Conservation (phyloP, 2,888 invertebrate species). For the Tipula confusa region DNA sequence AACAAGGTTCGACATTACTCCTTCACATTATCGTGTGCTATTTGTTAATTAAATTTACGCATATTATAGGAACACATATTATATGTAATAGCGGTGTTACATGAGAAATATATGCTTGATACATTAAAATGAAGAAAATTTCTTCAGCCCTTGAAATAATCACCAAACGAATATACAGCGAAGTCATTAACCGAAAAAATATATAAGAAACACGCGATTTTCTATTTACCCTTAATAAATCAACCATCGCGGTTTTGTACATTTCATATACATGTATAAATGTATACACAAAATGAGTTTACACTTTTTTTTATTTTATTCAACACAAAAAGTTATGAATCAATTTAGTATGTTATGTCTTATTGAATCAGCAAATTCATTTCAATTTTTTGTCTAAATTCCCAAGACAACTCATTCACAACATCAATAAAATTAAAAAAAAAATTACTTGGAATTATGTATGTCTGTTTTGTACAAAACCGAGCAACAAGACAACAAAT, state of each 20-base stretch:
- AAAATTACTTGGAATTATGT: neutral
- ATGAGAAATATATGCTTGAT: neutral
- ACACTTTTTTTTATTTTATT: neutral
- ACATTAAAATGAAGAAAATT: neutral
- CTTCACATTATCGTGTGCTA: neutral
- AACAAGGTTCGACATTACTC: neutral
- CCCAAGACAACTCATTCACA: constrained; percentile 25
- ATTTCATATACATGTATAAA: neutral
- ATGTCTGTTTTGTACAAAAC: neutral
- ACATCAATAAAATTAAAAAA: neutral
- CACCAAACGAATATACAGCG: neutral
- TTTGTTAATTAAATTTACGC: neutral
- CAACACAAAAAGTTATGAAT: neutral
- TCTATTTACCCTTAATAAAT: constrained; percentile 1
- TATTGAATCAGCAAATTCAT: neutral
- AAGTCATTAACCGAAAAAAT: neutral
- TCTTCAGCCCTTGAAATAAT: constrained; percentile 5
- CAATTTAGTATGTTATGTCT: neutral
- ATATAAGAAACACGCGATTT: neutral
- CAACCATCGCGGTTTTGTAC: neutral
- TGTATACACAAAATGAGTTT: neutral
- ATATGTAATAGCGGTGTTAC: neutral
- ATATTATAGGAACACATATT: no score
- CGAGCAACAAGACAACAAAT: neutral
- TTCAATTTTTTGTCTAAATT: neutral